Evolutionary conservation across 2,888 invertebrate species (phyloP), one percentile per base, ranked within the genome.

Genomic region (Tachystola acroxantha): DNA sequence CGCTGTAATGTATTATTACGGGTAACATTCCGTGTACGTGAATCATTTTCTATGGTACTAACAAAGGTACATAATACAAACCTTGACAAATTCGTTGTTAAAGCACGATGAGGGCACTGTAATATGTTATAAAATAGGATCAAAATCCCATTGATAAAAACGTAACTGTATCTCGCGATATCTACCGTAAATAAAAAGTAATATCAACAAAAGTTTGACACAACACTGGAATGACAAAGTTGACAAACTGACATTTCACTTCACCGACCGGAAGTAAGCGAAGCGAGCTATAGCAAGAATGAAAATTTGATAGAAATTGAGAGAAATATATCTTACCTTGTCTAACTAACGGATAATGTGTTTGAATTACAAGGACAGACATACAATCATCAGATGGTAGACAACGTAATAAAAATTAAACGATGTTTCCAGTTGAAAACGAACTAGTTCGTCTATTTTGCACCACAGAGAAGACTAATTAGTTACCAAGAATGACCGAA

Each of bases 161-260:
- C 50, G 39, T 44, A 53, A 54, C 59, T 53, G 50, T 55, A 62
- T 45, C 49, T 53, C 47, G 65, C 50, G 53, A 54, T 63, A 71
- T 63, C 64, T 71, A 61, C 51, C 51, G 57, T 59, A 57, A 64
- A 34, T 64, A 58, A 63, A 54, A 68, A 62, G 64, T 66, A 74
- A 68, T 74, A 84, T 74, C 81, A 85, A 85, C 81, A 82, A 81
- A 69, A 81, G 68, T 80, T 80, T 82, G 82, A 78, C 74, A 79
- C 70, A 55, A 63, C 57, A 59, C 53, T 48, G 64, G 56, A 48
- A 55, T 69, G 64, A 63, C 60, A 60, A 72, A 68, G 57, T 16
- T 75, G 77, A 75, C 76, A 67, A 6, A 75, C 76, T 34, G 34
- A 34, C 20, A 27, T 27, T 34, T 12, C 25, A 34, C n/a, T n/a